Percentiles rank a stretch among this genome's conserved stretches.
Evolutionary conservation across 2,113 vertebrate genomes (phyloP).

Genomic region (Anser brachyrhynchus): DNA sequence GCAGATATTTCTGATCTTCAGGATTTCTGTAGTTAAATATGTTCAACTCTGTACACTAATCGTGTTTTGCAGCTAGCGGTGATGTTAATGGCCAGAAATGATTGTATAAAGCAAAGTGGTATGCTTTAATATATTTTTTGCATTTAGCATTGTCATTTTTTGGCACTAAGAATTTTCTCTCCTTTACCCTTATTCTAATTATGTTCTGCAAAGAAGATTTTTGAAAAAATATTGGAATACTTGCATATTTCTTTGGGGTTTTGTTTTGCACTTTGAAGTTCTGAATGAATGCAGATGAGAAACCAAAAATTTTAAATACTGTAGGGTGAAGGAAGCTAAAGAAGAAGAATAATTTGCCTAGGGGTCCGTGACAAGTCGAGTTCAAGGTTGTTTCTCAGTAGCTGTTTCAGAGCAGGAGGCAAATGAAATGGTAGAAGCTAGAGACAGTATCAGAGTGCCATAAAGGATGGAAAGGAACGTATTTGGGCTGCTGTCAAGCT

Average conservation of each 20-base stretch:
- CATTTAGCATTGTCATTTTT: not conserved
- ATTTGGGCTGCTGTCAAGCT: not conserved
- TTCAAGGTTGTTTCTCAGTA: conserved; percentile 42
- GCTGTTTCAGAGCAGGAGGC: not conserved
- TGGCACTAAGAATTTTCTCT: not conserved
- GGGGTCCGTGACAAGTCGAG: not conserved
- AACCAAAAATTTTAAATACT: not conserved
- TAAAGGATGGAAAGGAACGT: not conserved
- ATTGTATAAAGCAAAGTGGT: not conserved
- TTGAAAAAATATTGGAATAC: not conserved
- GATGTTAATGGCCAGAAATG: not conserved
- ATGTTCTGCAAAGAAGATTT: not conserved
- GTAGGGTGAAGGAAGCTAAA: not conserved
- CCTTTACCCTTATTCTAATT: not conserved
- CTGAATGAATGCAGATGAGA: not conserved
- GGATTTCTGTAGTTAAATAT: not conserved
- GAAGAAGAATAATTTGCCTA: conserved; percentile 32
- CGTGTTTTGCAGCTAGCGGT: not conserved
- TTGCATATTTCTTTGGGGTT: not conserved
- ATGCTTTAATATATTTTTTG: not conserved
- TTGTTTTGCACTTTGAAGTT: conserved; percentile 18
- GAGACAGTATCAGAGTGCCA: not conserved
- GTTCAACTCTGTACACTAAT: not conserved
- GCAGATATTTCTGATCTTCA: not conserved
- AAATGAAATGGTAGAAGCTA: not conserved